A percentile compares a stretch with the other conserved stretches of the same genome.
Evolutionary conservation across 2,113 vertebrate genomes (phyloP).

Genomic region (Python bivittatus): DNA sequence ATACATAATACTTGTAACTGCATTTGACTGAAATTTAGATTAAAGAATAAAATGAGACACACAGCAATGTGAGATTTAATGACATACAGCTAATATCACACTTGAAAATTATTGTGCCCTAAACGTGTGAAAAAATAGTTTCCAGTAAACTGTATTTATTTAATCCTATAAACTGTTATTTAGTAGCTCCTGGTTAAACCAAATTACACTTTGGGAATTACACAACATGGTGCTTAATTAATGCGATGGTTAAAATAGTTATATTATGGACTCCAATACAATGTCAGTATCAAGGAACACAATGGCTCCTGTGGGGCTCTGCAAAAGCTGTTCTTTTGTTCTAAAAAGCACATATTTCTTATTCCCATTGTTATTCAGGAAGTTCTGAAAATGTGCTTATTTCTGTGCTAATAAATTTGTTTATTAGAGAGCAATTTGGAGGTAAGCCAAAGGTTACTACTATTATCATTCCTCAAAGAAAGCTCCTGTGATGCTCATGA

Average conservation of each 20-base stretch:
- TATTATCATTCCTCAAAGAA: background rate
- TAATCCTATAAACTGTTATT: background rate
- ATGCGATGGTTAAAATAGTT: background rate
- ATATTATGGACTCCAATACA: background rate
- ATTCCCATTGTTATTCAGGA: background rate
- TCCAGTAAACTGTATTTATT: constrained; percentile 3
- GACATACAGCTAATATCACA: constrained; percentile 6
- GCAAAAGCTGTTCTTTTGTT: background rate
- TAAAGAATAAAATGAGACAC: constrained; percentile 9
- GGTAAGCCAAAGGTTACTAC: background rate
- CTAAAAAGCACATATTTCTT: background rate
- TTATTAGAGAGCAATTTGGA: background rate
- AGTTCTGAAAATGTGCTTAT: background rate
- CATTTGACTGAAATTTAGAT: background rate
- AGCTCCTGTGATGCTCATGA: background rate
- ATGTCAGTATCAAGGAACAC: background rate
- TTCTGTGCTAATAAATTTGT: background rate
- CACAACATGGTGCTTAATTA: background rate
- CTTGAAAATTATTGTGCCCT: constrained; percentile 2
- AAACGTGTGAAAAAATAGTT: constrained; percentile 24
- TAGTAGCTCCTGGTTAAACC: constrained; percentile 6
- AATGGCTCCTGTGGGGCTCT: background rate
- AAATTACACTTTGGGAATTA: background rate
- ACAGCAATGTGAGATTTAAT: background rate
- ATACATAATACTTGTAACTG: background rate